Base-by-base conservation (phyloP, 2,888 invertebrate genomes). In the Hoplodrina ambigua region DNA sequence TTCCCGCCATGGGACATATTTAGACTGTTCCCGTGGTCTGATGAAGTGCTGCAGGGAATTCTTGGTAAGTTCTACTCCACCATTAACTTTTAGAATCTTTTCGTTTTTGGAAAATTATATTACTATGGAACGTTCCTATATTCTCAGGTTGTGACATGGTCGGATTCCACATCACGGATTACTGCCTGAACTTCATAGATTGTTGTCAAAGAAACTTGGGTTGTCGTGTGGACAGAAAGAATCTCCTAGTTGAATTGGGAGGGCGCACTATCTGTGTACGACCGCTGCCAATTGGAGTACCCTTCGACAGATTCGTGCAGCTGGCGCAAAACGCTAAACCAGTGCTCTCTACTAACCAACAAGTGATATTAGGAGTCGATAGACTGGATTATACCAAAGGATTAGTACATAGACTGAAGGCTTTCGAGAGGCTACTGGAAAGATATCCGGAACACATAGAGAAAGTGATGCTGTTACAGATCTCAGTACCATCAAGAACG, bases 1-100 rank as follows among this genome's bases (percentile, higher is more conserved):
- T 99, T 99, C 92, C 99, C 99, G 17, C 98, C 99, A 17, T 99
- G 99, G 98, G 99, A 99, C 88, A 98, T 99, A 82, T 98, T 98
- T 92, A 96, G 98, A 74, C 95, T 99, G 62, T 98, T 99, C 86
- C 98, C 98, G 2, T 98, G 98, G 98, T 98, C 98, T n/a, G 98
- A 98, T 92, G 99, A 99, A 94, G 97, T 99, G 67, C 96, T 99
- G 41, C 98, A 99, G 92, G 99, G 99, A 78, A 98, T 99, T 96
- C 96, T 99, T 63, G 98, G 97, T 96, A 94, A 94, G 92, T 82
- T 57, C 55, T 37, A 55, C 8, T 17, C 17, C 15, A 13, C 4
- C 2, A 6, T 8, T 13, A 13, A 25, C 10, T 41, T 58, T 37
- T 8, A 44, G 4, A 2, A 41, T 0, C 2, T 25, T 52, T 49